These are phyloP conservation scores for Seira ritae DNA, from an alignment of 2,888 invertebrate genomes.

Conservation along the genomic window DNA sequence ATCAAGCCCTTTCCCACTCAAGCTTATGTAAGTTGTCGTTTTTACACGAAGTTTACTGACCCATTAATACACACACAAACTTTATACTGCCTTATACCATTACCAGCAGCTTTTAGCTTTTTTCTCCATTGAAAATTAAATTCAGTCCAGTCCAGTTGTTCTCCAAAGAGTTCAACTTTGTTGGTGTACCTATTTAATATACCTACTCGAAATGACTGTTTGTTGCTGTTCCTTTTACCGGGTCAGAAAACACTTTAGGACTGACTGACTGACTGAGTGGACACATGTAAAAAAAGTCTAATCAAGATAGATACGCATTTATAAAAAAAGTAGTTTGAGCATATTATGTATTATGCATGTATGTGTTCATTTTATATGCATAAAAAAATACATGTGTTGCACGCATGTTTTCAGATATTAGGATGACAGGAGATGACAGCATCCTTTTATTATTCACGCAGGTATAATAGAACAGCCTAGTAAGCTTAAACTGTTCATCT, in stretches of 20 bases:
- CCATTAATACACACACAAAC: slow-evolving; percentile 23
- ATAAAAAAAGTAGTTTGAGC: too few species aligned
- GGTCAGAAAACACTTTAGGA: slow-evolving; percentile 43
- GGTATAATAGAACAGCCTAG: slow-evolving; percentile 12
- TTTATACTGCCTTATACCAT: too few species aligned
- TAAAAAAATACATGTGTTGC: slow-evolving; percentile 55
- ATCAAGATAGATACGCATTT: too few species aligned
- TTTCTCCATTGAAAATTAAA: not conserved
- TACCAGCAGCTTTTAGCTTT: not conserved
- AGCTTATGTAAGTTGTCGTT: slow-evolving; percentile 15
- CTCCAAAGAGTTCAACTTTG: too few species aligned
- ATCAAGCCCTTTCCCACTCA: slow-evolving; percentile 14
- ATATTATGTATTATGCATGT: too few species aligned
- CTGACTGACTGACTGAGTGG: too few species aligned
- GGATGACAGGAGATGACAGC: slow-evolving; percentile 58
- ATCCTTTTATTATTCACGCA: slow-evolving; percentile 52
- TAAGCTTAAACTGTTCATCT: not conserved
- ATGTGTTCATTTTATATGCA: not conserved
- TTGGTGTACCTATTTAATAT: too few species aligned
- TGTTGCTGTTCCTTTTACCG: slow-evolving; percentile 33
- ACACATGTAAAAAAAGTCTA: too few species aligned
- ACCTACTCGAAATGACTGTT: too few species aligned
- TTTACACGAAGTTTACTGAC: slow-evolving; percentile 41
- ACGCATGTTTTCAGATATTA: slow-evolving; percentile 58
- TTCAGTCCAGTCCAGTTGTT: not conserved